Conservation (phyloP, 2,113 vertebrate species). For the Tragelaphus imberbis region DNA sequence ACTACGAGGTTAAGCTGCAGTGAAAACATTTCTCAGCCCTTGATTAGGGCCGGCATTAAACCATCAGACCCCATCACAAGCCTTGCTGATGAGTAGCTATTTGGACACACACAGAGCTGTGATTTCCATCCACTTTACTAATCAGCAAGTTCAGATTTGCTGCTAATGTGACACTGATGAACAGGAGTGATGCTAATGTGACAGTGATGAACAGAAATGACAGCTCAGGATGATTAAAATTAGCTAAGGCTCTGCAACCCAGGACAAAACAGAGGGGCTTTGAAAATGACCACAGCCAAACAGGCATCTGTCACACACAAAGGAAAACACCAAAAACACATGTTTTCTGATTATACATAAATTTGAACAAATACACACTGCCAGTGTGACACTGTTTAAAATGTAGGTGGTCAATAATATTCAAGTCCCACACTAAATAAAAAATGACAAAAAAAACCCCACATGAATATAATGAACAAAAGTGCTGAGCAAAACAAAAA, state of each 20-base stretch:
- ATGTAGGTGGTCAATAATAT: slow-evolving; percentile 12
- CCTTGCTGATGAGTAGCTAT: slow-evolving; percentile 81
- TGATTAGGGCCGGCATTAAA: slow-evolving; percentile 80
- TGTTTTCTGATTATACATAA: slow-evolving; percentile 50
- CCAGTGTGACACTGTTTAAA: slow-evolving; percentile 28
- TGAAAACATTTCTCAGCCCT: slow-evolving; percentile 68
- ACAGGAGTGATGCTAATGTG: slow-evolving; percentile 86
- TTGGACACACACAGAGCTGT: slow-evolving; percentile 84
- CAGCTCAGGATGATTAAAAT: slow-evolving; percentile 91
- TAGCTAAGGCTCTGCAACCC: slow-evolving; percentile 77
- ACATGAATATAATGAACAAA: background rate
- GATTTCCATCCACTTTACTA: slow-evolving; percentile 89
- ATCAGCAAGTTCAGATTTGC: slow-evolving; percentile 89
- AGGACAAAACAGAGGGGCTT: slow-evolving; percentile 43
- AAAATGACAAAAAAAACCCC: slow-evolving; percentile 26
- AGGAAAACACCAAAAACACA: slow-evolving; percentile 50
- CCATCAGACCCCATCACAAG: slow-evolving; percentile 77
- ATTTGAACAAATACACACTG: slow-evolving; percentile 16
- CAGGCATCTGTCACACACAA: slow-evolving; percentile 7
- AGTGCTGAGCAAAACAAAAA: slow-evolving; percentile 41
- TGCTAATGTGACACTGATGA: slow-evolving; percentile 89
- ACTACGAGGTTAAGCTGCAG: slow-evolving; percentile 54
- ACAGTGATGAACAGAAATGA: slow-evolving; percentile 86
- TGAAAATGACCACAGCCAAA: background rate
- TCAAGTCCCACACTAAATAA: slow-evolving; percentile 47